These are phyloP conservation scores for Hemitrygon akajei DNA, from an alignment of 2,797 vertebrate species.

Conservation along the genomic window DNA sequence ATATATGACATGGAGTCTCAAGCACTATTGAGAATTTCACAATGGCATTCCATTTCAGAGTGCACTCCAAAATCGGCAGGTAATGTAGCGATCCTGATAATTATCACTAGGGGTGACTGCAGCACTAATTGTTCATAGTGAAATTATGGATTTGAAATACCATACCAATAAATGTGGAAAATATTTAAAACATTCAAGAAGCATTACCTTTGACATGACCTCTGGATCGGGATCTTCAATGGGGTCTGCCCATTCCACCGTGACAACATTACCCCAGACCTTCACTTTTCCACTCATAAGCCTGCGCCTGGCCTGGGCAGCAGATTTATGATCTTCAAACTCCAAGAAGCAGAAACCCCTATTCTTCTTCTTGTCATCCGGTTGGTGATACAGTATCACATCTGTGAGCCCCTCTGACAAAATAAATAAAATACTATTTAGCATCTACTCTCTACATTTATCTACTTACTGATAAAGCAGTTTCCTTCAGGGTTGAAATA, in stretches of 20 bases:
- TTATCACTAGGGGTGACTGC: background rate
- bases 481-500: background rate
- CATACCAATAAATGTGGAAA: too few relatives aligned
- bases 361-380: constrained; percentile 96
- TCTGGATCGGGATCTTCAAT: constrained; percentile 96
- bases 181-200: too few relatives aligned
- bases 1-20: background rate
- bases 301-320: constrained; percentile 90
- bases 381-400: constrained; percentile 92
- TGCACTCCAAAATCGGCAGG: too few relatives aligned
- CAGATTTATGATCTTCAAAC: constrained; percentile 98
- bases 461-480: background rate
- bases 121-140: background rate
- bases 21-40: background rate
- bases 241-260: constrained; percentile 96
- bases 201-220: constrained; percentile 90
- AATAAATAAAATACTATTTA: background rate
- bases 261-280: constrained; percentile 93
- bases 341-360: constrained; percentile 97
- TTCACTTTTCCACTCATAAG: constrained; percentile 97
- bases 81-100: background rate
- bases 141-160: background rate
- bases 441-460: constrained; percentile 3
- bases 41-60: background rate
- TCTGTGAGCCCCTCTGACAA: constrained; percentile 88